Evolutionary conservation across 1,140 invertebrate genomes (phyloP), one percentile per base, ranked within the genome.

Genomic region (Amyelois transitella): DNA sequence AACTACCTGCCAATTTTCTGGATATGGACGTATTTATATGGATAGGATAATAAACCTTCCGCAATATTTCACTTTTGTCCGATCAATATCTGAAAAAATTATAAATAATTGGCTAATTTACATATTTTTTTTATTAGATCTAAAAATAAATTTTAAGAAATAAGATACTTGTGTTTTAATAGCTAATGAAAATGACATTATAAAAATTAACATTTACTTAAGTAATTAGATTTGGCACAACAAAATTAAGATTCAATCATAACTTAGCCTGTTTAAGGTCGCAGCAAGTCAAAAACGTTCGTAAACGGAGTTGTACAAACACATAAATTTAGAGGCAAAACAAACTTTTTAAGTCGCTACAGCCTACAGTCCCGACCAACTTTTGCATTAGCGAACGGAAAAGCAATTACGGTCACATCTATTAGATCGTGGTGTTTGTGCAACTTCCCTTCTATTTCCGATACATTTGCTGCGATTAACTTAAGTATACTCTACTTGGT

Each of bases 251-350:
- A 54, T 45, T 45, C 32, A 53, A 47, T 57, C 45, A 56, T 28
- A 50, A 54, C 22, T 62, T 48, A n/a, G 43, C 54, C 25, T 56
- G 14, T 18, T 54, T 28, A 58, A 61, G 50, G 53, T 52, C 12
- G 45, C 47, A 24, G 49, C 53, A 60, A 69, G 25, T 61, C 64
- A 71, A 66, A 75, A 80, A 66, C 69, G 68, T 72, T 72, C 69
- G 71, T 66, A 72, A 78, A 67, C 54, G 56, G 58, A 69, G 70
- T 75, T 72, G 70, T 71, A 69, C 78, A 84, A 85, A 86, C 78
- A 81, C 72, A 82, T 83, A 77, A 85, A 84, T 87, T 86, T 81
- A 81, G 74, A 77, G 77, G 67, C 69, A 77, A 81, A 72, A 78
- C 72, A 81, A 85, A 84, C 75, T 85, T 85, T 66, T 73, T 64